These are phyloP conservation scores for Hirtodrosophila confusa DNA, from an alignment of 2,888 invertebrate genomes.

Conservation along the genomic window DNA sequence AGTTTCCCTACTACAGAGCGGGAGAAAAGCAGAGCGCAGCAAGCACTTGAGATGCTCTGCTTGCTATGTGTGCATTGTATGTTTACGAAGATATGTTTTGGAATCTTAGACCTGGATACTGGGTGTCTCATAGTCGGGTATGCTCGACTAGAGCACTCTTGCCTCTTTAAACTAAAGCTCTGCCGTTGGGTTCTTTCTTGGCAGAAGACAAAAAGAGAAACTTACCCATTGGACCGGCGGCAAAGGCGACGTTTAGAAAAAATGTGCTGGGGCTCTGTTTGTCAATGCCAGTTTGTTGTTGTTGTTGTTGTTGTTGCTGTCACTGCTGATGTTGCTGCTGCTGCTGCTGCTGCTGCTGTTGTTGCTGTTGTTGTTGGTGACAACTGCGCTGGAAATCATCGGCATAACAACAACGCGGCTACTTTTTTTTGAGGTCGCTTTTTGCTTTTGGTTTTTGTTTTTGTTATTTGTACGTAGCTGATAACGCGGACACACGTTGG, in stretches of 20 bases:
- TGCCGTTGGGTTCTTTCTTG: neutral
- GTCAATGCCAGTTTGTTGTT: constrained; percentile 37
- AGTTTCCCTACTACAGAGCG: no score
- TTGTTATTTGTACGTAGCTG: constrained; percentile 38
- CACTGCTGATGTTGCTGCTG: constrained; percentile 22
- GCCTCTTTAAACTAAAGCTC: no score
- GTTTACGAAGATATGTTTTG: no score
- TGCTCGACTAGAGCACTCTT: no score
- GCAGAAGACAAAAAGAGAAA: constrained; percentile 7
- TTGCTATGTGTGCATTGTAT: no score
- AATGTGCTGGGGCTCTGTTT: constrained; percentile 21
- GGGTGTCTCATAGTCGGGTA: no score
- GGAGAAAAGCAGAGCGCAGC: no score
- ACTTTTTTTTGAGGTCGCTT: constrained; percentile 47
- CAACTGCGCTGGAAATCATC: constrained; percentile 33
- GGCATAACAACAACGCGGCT: constrained; percentile 33
- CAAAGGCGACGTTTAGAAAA: constrained; percentile 3
- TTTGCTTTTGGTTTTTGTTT: constrained; percentile 15
- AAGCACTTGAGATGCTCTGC: no score
- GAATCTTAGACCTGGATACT: no score
- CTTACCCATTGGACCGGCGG: constrained; percentile 43
- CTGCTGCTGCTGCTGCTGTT: constrained; percentile 25
- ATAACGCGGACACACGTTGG: constrained; percentile 52
- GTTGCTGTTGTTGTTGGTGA: constrained; percentile 17
- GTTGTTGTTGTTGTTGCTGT: constrained; percentile 22